These are phyloP conservation scores for Mycalesis mineus DNA, from an alignment of 2,888 invertebrate species.

Conservation along the genomic window DNA sequence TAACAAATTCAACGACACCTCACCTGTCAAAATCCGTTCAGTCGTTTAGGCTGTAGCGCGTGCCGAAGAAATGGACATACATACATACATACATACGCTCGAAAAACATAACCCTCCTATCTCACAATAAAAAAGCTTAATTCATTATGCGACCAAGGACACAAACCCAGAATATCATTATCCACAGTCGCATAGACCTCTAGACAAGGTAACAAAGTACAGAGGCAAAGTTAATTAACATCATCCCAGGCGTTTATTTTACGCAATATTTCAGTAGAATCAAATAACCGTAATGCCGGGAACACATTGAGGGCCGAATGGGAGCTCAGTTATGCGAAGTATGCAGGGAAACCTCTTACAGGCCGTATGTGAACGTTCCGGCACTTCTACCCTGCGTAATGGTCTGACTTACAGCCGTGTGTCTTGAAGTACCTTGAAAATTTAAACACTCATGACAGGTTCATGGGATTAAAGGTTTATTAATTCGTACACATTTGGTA, in stretches of 20 bases:
- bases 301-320: conserved; percentile 60
- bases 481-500: not conserved
- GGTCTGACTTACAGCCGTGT: not conserved
- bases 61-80: no score
- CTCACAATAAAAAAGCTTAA: no score
- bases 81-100: no score
- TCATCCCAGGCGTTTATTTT: conserved; percentile 46
- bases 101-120: no score
- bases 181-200: no score
- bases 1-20: no score
- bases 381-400: not conserved
- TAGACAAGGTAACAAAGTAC: no score
- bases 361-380: conserved; percentile 18
- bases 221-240: no score
- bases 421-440: not conserved
- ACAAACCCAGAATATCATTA: no score
- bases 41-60: no score
- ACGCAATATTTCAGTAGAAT: conserved; percentile 59
- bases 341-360: conserved; percentile 51
- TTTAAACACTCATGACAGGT: not conserved
- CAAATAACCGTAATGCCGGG: conserved; percentile 60
- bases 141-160: no score
- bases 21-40: no score
- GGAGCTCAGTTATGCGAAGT: conserved; percentile 41
- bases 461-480: not conserved